Evolutionary conservation across 2,797 vertebrate species (phyloP).

Genomic region (Coranthus polyacanthus): DNA sequence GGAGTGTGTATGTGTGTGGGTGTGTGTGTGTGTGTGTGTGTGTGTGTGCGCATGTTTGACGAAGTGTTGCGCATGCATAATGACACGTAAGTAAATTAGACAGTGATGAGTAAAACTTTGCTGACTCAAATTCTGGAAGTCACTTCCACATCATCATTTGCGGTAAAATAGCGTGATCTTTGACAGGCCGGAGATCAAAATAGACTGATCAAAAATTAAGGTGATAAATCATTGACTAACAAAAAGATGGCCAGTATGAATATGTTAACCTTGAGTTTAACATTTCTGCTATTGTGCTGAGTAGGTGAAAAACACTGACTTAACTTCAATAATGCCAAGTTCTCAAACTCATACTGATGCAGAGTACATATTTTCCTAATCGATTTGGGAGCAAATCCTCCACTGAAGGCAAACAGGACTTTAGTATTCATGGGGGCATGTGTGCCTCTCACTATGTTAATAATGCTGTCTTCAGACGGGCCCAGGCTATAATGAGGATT

Average conservation of each 20-base stretch:
- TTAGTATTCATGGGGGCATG: constrained; percentile 80
- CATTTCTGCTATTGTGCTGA: constrained; percentile 73
- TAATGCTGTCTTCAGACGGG: constrained; percentile 75
- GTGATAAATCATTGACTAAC: constrained; percentile 62
- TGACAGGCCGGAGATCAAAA: constrained; percentile 59
- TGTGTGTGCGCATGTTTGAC: background rate
- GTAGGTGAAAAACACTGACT: constrained; percentile 62
- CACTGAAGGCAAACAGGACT: constrained; percentile 73
- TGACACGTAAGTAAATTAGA: constrained; percentile 56
- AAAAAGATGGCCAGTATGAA: constrained; percentile 60
- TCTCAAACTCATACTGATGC: constrained; percentile 79
- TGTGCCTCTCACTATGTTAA: constrained; percentile 77
- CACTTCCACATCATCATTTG: constrained; percentile 55
- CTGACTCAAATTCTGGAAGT: constrained; percentile 57
- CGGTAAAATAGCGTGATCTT: constrained; percentile 57
- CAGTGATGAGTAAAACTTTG: constrained; percentile 56
- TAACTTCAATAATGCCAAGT: constrained; percentile 71
- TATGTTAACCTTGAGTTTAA: constrained; percentile 76
- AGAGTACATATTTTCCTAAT: constrained; percentile 86
- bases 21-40: background rate
- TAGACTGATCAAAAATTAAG: constrained; percentile 39
- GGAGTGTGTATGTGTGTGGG: constrained; percentile 28
- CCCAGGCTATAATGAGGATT: constrained; percentile 79
- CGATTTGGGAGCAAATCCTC: constrained; percentile 78
- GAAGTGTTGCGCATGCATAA: constrained; percentile 59